phyloP scores from a whole-genome alignment of 1,140 invertebrate species.

The Eulimnadia texana region DNA sequence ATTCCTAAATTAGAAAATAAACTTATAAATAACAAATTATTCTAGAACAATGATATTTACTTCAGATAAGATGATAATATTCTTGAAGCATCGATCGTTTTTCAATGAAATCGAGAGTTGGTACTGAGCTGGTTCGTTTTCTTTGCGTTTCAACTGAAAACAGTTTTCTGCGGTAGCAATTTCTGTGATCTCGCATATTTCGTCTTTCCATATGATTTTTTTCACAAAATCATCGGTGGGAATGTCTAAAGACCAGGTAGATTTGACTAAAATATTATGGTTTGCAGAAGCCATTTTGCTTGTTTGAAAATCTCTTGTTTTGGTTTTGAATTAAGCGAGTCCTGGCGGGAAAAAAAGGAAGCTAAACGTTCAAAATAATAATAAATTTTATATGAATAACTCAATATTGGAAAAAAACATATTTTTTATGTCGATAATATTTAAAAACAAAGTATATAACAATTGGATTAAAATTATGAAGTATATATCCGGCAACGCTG shows the following conservation, averaged over 20 bases:
- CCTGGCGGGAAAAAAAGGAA: no score
- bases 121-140: background rate
- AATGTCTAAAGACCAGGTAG: background rate
- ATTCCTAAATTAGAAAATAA: background rate
- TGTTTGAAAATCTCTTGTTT: no score
- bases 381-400: no score
- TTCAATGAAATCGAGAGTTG: background rate
- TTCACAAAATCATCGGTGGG: background rate
- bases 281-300: no score
- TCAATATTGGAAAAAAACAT: no score
- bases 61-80: background rate
- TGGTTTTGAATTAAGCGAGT: no score
- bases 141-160: background rate
- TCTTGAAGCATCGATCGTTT: background rate
- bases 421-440: no score
- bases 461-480: no score
- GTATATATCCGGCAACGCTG: no score
- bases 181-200: background rate
- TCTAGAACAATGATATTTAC: background rate
- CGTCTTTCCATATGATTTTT: background rate
- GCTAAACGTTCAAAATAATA: no score
- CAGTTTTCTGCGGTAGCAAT: background rate
- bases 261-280: background rate
- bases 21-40: background rate
- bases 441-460: no score